Evolutionary conservation across 2,113 vertebrate species (phyloP), one percentile per base, ranked within the genome.

Genomic region (Poeciliopsis retropinna): DNA sequence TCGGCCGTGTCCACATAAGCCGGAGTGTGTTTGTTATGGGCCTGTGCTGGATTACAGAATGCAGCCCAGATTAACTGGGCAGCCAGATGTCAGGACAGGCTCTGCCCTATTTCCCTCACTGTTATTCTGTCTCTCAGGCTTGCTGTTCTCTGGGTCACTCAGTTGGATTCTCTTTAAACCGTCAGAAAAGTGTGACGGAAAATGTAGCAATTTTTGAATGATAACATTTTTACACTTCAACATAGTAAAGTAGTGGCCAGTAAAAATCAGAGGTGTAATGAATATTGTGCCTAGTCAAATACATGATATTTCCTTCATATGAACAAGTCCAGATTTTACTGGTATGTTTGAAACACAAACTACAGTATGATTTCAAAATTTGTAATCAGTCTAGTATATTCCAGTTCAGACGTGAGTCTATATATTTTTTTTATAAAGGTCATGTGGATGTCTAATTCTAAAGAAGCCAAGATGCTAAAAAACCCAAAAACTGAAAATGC

Each of bases 21-120:
- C 51, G 61, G 27, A 67, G 72, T 85, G 70, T 47, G 63, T 47
- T 47, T 47, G 44, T 47, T 14, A 19, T 47, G 17, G 44, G 44
- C 44, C 44, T 47, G 15, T 47, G 44, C 17, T 47, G 82, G 84
- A 81, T 78, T 85, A 76, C 73, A 32, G 70, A 64, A 54, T 22
- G 19, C 51, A 57, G 72, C 66, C 44, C 17, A 73, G 84, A 89
- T 82, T 80, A 83, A 80, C 77, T 71, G 79, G 30, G 75, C 69
- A 80, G 74, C 79, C 84, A 80, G 79, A 83, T 82, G 81, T 80
- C 76, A 31, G 67, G 63, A 68, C 9, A 69, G 71, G 44, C 51
- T 62, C 60, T 74, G 69, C 41, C 73, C 70, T 69, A 62, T 37
- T 61, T 64, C 77, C 62, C 51, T 57, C 22, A 57, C 39, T 65